A percentile compares a stretch with the other conserved stretches of the same genome.
Evolutionary conservation across 1,140 invertebrate genomes (phyloP).

Genomic region (Zeugodacus cucurbitae): DNA sequence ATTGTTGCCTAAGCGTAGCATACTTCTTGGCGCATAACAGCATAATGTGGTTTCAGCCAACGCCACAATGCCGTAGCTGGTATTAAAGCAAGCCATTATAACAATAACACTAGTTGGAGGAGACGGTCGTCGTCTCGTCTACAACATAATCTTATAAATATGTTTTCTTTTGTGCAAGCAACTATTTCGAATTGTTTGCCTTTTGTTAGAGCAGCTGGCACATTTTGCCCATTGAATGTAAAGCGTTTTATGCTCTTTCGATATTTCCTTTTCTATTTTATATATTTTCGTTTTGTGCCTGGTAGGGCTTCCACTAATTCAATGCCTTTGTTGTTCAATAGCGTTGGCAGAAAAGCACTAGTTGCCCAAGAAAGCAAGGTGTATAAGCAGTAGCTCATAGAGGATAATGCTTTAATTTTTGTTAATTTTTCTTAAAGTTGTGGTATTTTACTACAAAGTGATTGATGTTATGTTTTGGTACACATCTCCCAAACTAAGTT

Average conservation of each 20-base stretch:
- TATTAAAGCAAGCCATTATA: not conserved
- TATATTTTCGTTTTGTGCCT: not conserved
- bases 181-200: not conserved
- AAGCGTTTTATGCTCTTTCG: not conserved
- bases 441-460: too few relatives aligned
- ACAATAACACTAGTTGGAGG: not conserved
- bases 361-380: not conserved
- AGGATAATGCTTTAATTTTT: too few relatives aligned
- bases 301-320: not conserved
- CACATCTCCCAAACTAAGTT: too few relatives aligned
- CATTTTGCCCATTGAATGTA: not conserved
- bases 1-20: not conserved
- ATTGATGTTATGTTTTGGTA: too few relatives aligned
- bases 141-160: slow-evolving; percentile 2
- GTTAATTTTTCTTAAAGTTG: too few relatives aligned
- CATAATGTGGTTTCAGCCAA: not conserved
- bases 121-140: not conserved
- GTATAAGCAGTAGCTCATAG: too few relatives aligned
- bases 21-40: not conserved
- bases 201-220: slow-evolving; percentile 13
- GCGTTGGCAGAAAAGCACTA: not conserved
- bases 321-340: not conserved
- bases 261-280: not conserved
- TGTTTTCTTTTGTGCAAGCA: not conserved
- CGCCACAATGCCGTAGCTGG: not conserved